These are phyloP conservation scores for Apis florea DNA, from an alignment of 1,140 invertebrate species.

Conservation along the genomic window DNA sequence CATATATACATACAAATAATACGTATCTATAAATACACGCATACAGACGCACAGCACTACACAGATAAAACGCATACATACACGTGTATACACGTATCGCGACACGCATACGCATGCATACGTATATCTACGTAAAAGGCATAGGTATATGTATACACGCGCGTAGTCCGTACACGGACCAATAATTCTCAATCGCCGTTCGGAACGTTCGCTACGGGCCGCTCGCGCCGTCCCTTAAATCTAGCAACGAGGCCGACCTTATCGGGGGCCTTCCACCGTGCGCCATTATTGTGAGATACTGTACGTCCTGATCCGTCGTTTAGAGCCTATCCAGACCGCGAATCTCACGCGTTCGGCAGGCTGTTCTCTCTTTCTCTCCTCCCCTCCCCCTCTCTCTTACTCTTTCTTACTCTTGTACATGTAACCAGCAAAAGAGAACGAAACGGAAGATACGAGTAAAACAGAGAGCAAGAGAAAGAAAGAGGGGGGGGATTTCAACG, in stretches of 20 bases:
- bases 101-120: no score
- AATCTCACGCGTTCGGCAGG: slow-evolving; percentile 59
- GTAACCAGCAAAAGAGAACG: neutral
- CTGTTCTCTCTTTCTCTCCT: slow-evolving; percentile 17
- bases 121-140: no score
- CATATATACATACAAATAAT: neutral
- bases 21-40: neutral
- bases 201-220: slow-evolving; percentile 35
- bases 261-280: slow-evolving; percentile 61
- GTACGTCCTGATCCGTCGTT: slow-evolving; percentile 63
- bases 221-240: slow-evolving; percentile 59
- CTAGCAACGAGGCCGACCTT: slow-evolving; percentile 58
- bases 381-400: neutral
- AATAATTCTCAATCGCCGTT: slow-evolving; percentile 62
- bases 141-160: neutral
- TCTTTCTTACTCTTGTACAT: no score
- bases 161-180: slow-evolving; percentile 26
- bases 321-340: slow-evolving; percentile 55
- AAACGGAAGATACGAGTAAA: neutral
- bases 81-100: neutral
- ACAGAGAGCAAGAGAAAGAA: neutral
- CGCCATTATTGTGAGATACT: slow-evolving; percentile 65
- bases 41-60: neutral
- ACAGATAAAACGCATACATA: no score
- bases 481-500: no score